phyloP scores from a whole-genome alignment of 2,888 invertebrate genomes.

The Rhabditophanes sp. region DNA sequence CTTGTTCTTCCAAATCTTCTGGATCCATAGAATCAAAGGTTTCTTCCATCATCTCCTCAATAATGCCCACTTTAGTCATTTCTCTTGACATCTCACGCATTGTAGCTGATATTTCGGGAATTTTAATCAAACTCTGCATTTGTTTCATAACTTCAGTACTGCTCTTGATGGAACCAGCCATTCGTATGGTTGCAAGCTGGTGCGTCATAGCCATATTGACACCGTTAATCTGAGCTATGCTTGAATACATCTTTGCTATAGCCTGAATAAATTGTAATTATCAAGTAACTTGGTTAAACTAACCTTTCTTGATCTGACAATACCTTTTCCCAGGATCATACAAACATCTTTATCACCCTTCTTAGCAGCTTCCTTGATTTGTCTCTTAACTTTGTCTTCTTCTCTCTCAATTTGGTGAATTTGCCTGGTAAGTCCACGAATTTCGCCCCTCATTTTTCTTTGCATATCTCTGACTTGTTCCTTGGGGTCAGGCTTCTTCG shows the following conservation, averaged over 20 bases:
- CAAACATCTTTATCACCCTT: conserved; percentile 87
- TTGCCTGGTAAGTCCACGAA: conserved; percentile 49
- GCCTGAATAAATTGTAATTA: conserved; percentile 50
- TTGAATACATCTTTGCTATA: conserved; percentile 73
- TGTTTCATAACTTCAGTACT: conserved; percentile 97
- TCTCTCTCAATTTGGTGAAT: conserved; percentile 77
- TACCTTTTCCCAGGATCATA: conserved; percentile 46
- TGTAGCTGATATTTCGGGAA: conserved; percentile 80
- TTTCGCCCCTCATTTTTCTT: conserved; percentile 79
- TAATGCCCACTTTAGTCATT: conserved; percentile 97
- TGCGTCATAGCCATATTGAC: conserved; percentile 94
- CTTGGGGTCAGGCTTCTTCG: conserved; percentile 37
- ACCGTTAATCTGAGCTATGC: conserved; percentile 90
- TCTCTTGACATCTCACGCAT: conserved; percentile 96
- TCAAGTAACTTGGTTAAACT: conserved; percentile 4
- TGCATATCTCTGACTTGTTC: conserved; percentile 75
- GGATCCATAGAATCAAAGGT: conserved; percentile 69
- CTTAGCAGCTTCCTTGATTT: conserved; percentile 82
- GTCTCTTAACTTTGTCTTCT: conserved; percentile 78
- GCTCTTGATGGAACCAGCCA: conserved; percentile 56
- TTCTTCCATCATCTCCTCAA: conserved; percentile 97
- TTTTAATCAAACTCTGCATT: conserved; percentile 64
- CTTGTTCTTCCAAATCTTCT: conserved; percentile 87
- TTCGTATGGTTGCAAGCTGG: conserved; percentile 71
- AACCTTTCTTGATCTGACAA: conserved; percentile 47